Evolutionary conservation across 2,113 vertebrate genomes (phyloP), one percentile per base, ranked within the genome.

Genomic region (Dipodomys merriami): DNA sequence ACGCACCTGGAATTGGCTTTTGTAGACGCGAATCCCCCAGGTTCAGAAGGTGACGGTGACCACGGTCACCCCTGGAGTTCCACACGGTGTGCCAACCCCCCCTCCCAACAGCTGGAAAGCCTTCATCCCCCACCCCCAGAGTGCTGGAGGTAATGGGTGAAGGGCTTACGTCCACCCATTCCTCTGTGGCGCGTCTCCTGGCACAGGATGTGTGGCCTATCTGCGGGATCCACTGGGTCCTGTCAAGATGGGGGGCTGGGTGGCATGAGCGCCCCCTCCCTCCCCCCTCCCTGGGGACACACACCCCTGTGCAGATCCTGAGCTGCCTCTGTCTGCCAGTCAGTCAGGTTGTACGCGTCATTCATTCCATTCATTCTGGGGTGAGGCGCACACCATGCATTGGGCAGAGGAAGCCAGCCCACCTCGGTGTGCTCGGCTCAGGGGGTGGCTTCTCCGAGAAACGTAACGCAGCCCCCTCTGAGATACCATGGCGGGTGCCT

Each of bases 21-120:
- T 86, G 64, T 0, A 7, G 89, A 93, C 96, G 97, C 93, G 94
- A 97, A 96, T 97, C 96, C 81, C 73, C 93, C 94, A 44, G 83
- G 90, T 92, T 97, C 95, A 95, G 86, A 92, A 81, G 72, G 83
- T 81, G 65, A 53, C 74, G 18, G 68, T 73, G 8, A 1, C 53
- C 29, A 5, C 3, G 44, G 60, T 76, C 15, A 79, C 88, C 39
- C 53, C 35, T 53, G 71, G 12, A 73, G 86, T 44, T 82, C 22
- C 88, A 62, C 6, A 15, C 83, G 44, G 0, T 9, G 35, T 12
- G 9, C 16, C 6, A 8, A 84, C 23, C 5, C 60, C 74, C 16
- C 29, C 39, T 39, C 10, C 1, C 0, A 15, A 62, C 15, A 74
- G 65, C 22, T 6, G 83, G n/a, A 57, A 60, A 35, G 13, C 44